A percentile compares a stretch with the other conserved stretches of the same genome.
Conservation (phyloP, 2,113 vertebrate genomes). For the Loxodonta africana region DNA sequence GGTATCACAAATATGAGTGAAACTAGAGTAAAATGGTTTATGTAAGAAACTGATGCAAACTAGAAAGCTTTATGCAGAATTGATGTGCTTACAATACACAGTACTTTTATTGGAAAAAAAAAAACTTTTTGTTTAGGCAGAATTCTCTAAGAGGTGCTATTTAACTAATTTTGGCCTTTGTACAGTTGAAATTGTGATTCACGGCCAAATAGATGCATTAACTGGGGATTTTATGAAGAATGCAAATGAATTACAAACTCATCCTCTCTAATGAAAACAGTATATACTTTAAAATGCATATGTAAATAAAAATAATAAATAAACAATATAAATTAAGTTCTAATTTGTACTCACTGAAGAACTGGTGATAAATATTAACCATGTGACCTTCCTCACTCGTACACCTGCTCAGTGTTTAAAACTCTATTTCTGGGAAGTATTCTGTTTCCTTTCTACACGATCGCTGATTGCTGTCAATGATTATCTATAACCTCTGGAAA, state of each 20-base stretch:
- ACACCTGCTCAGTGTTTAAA: neutral
- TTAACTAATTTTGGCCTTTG: neutral
- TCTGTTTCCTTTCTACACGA: neutral
- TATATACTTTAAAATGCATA: neutral
- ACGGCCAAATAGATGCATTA: neutral
- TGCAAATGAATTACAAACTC: neutral
- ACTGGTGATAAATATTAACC: neutral
- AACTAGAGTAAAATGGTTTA: neutral
- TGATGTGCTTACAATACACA: neutral
- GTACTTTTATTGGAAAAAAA: no score
- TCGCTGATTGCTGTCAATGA: neutral
- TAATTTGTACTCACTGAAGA: conserved; percentile 4
- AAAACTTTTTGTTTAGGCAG: no score
- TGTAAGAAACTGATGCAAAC: neutral
- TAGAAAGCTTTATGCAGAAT: neutral
- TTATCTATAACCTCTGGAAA: no score
- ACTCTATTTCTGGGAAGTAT: neutral
- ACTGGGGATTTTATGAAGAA: neutral
- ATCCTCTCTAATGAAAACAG: neutral
- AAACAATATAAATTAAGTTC: neutral
- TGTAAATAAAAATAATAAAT: neutral
- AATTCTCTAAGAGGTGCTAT: neutral
- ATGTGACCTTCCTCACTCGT: neutral
- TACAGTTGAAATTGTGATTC: neutral
- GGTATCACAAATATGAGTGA: no score